These are phyloP conservation scores for Motacilla alba DNA, from an alignment of 2,113 vertebrate genomes.

Conservation along the genomic window DNA sequence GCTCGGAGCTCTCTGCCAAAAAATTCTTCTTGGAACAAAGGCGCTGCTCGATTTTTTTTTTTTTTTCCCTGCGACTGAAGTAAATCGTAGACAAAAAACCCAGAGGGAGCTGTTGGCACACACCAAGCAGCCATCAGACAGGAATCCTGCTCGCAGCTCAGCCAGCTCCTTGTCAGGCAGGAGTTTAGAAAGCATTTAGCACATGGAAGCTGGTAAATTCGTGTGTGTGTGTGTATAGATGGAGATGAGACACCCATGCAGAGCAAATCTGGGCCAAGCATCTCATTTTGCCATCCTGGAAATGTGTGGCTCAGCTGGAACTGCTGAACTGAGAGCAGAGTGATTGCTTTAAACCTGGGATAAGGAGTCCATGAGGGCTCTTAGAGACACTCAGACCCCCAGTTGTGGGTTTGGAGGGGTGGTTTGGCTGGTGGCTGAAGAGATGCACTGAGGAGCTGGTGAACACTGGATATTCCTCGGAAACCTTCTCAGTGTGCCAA, in stretches of 20 bases:
- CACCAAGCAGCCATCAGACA: neutral
- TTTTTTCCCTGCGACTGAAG: neutral
- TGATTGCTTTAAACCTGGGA: neutral
- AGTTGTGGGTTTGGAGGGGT: neutral
- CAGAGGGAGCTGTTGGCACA: conserved; percentile 52
- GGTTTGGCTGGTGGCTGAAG: neutral
- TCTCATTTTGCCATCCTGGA: neutral
- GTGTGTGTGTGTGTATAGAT: neutral
- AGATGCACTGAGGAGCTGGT: neutral
- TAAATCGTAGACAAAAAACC: conserved; percentile 29
- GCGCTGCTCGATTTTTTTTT: neutral
- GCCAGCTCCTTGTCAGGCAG: neutral
- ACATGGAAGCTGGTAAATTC: neutral
- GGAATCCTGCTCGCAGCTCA: neutral
- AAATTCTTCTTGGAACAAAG: conserved; percentile 25
- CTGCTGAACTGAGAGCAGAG: neutral
- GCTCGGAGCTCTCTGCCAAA: neutral
- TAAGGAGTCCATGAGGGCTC: neutral
- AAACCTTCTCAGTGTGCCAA: neutral
- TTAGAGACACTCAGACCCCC: neutral
- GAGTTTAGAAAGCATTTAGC: conserved; percentile 16
- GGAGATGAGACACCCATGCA: neutral
- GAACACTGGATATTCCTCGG: neutral
- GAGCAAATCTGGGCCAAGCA: neutral
- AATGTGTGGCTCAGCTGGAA: neutral